A percentile compares a stretch with the other conserved stretches of the same genome.
Evolutionary conservation across 2,888 invertebrate species (phyloP).

Genomic region (Drosophila bunnanda): DNA sequence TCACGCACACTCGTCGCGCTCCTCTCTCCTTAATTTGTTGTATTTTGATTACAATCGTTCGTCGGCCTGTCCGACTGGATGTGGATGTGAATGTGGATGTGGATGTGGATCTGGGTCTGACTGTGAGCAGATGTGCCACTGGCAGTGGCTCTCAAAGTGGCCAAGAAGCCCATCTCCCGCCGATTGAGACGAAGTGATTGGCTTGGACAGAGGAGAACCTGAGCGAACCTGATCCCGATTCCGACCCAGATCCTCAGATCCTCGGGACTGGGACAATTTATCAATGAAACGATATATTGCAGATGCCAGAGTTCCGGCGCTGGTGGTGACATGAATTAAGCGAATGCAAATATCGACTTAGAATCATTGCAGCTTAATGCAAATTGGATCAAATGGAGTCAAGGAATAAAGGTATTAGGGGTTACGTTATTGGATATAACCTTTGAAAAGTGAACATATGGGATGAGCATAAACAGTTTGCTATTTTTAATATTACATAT

Average conservation of each 20-base stretch:
- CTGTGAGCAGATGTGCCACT: slow-evolving; percentile 63
- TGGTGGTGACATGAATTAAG: slow-evolving; percentile 40
- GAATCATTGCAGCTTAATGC: slow-evolving; percentile 39
- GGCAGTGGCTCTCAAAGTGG: slow-evolving; percentile 4
- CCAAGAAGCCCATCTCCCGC: slow-evolving; percentile 26
- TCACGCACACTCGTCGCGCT: slow-evolving; percentile 27
- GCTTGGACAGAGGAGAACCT: slow-evolving; percentile 40
- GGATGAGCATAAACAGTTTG: not conserved
- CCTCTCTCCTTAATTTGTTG: slow-evolving; percentile 75
- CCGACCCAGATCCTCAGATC: slow-evolving; percentile 46
- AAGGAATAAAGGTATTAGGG: not conserved
- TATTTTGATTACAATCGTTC: slow-evolving; percentile 78
- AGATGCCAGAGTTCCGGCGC: slow-evolving; percentile 28
- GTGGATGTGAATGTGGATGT: not conserved
- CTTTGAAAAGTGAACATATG: no score
- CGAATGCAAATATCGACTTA: slow-evolving; percentile 64
- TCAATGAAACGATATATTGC: slow-evolving; percentile 77
- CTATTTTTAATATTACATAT: not conserved
- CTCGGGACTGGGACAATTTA: slow-evolving; percentile 62
- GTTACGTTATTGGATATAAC: not conserved
- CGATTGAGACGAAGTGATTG: slow-evolving; percentile 78
- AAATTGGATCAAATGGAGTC: slow-evolving; percentile 22
- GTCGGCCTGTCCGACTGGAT: slow-evolving; percentile 44
- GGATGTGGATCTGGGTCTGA: slow-evolving; percentile 6
- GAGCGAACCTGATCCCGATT: slow-evolving; percentile 52